These are phyloP conservation scores for Euzophera pinguis DNA, from an alignment of 2,888 invertebrate species.

Conservation along the genomic window DNA sequence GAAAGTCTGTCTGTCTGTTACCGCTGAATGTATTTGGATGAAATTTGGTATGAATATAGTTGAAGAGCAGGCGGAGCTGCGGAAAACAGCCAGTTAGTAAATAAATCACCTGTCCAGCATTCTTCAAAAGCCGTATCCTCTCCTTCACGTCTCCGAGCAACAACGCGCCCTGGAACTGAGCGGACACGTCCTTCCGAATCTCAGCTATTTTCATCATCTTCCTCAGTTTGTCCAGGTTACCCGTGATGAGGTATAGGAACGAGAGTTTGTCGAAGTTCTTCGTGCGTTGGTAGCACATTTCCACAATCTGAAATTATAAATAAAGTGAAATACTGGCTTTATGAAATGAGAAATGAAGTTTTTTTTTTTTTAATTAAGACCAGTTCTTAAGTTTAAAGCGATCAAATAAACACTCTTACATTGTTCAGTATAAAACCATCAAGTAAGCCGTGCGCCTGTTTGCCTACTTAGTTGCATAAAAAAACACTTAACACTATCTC, in stretches of 20 bases:
- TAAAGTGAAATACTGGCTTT: too few species aligned
- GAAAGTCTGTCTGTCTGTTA: too few species aligned
- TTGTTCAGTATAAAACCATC: too few species aligned
- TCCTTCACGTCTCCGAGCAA: constrained; percentile 95
- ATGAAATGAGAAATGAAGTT: neutral
- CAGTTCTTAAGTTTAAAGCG: too few species aligned
- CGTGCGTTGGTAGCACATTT: constrained; percentile 99
- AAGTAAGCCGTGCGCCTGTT: too few species aligned
- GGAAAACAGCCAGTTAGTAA: neutral
- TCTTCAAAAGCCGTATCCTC: constrained; percentile 90
- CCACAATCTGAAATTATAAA: constrained; percentile 83
- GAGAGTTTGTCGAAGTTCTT: constrained; percentile 99
- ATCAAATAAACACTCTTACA: too few species aligned
- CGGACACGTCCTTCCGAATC: constrained; percentile 97
- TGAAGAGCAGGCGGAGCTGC: too few species aligned
- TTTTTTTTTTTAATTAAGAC: too few species aligned
- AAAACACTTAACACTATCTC: too few species aligned
- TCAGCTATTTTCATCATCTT: constrained; percentile 99
- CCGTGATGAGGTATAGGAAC: constrained; percentile 98
- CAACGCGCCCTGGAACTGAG: constrained; percentile 97
- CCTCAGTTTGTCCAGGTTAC: constrained; percentile 96
- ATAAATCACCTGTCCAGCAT: constrained; percentile 37
- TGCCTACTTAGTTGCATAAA: too few species aligned
- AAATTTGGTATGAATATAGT: too few species aligned
- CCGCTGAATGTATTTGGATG: too few species aligned